Evolutionary conservation across 35 echinoderm and acorn worm species (phyloP), one percentile per base, ranked within the genome.

Genomic region (Heliocidaris tuberculata): DNA sequence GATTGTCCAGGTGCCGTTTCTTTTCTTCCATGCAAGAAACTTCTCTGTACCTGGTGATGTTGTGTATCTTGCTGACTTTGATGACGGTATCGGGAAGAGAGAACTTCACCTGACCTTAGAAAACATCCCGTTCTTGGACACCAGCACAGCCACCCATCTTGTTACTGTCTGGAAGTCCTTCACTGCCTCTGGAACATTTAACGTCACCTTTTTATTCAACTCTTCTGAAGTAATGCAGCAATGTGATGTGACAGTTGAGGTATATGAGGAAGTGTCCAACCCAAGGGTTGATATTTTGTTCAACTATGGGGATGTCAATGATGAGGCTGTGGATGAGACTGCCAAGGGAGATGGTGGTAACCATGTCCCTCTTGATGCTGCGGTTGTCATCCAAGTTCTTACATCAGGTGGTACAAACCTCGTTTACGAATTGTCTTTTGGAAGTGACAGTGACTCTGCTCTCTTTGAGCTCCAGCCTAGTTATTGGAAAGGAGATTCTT

Each of bases 21-120:
- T 19, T 93, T 16, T 93, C 50, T 93, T 50, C 30, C n/a, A 27
- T 30, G 47, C 47, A 29, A 93, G 50, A n/a, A 31, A 93, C 47
- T 93, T 93, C 48, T 59, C 91, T 31, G 17, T 59, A 13, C 91
- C 91, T n/a, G 11, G 5, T 50, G 91, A 93, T 59, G 91, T 30
- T 48, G 48, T 48, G 50, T 93, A 52, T n/a, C 27, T 93, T 13
- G 91, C 48, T 13, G 50, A 93, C 91, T 93, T 93, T 93, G 91
- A 49, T 52, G 91, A 93, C 30, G 49, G 91, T n/a, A 29, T 52
- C 5, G 91, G 91, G 7, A 16, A 93, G 48, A 13, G 91, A 29
- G 91, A 52, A 9, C 91, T 93, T 59, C 9, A 31, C 50, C 19
- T 93, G 11, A 31, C 48, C 29, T 48, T 27, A 11, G 48, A 93